Conservation (phyloP, 2,113 vertebrate genomes). For the Philantomba maxwellii region DNA sequence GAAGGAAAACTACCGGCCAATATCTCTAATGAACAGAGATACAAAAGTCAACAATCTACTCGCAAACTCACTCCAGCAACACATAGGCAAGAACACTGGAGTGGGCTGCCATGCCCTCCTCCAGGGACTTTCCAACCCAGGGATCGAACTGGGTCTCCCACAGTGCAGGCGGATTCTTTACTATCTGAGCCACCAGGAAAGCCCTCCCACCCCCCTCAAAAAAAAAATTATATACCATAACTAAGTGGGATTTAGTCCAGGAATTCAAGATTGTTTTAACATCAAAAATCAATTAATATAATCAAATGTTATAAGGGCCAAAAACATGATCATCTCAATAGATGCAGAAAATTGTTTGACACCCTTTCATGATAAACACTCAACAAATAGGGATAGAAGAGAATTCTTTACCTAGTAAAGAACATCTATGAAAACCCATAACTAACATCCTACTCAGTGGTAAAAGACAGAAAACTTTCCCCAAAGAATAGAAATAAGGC, state of each 20-base stretch:
- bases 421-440: not conserved
- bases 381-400: not conserved
- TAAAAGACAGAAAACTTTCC: not conserved
- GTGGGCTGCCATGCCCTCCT: not conserved
- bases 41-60: not conserved
- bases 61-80: not conserved
- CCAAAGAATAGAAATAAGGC: not conserved
- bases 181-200: not conserved
- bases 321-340: not conserved
- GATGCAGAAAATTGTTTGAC: not conserved
- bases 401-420: not conserved
- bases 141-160: not conserved
- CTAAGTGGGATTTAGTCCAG: not conserved
- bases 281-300: not conserved
- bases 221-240: not conserved
- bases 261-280: constrained; percentile 1
- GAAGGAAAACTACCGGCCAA: not conserved
- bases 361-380: not conserved
- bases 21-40: not conserved
- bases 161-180: not conserved
- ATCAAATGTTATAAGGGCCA: not conserved
- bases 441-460: not conserved
- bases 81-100: not conserved
- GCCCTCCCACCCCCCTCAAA: not conserved
- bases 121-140: not conserved